phyloP scores from a whole-genome alignment of 1,140 invertebrate genomes.

The Anagrus nilaparvatae region DNA sequence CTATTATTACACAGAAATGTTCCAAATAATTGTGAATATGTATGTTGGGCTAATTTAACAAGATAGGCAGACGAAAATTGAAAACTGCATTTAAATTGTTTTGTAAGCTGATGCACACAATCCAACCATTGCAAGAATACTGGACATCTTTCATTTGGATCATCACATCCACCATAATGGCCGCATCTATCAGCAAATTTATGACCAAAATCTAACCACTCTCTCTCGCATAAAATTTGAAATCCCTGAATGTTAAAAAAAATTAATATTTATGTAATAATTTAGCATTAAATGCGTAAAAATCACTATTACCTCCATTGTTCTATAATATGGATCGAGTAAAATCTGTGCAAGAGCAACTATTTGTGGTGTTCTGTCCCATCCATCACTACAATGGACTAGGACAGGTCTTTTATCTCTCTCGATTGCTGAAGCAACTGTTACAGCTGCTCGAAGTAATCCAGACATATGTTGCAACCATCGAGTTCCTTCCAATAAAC shows the following conservation, averaged over 20 bases:
- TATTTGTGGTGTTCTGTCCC: slow-evolving; percentile 94
- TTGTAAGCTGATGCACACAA: slow-evolving; percentile 84
- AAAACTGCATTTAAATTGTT: slow-evolving; percentile 87
- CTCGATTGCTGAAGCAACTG: slow-evolving; percentile 70
- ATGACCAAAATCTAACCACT: slow-evolving; percentile 95
- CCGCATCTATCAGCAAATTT: slow-evolving; percentile 94
- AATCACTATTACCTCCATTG: slow-evolving; percentile 61
- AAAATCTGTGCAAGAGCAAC: slow-evolving; percentile 83
- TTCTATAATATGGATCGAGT: slow-evolving; percentile 88
- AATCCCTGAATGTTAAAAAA: slow-evolving; percentile 64
- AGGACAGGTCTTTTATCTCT: slow-evolving; percentile 79
- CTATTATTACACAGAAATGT: slow-evolving; percentile 91
- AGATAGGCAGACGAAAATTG: slow-evolving; percentile 90
- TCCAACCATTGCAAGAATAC: slow-evolving; percentile 98
- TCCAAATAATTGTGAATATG: slow-evolving; percentile 92
- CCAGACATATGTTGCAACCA: slow-evolving; percentile 86
- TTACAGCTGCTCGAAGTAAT: slow-evolving; percentile 67
- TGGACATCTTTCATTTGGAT: slow-evolving; percentile 86
- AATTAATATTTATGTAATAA: not conserved
- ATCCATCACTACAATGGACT: slow-evolving; percentile 94
- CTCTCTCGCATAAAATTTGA: slow-evolving; percentile 80
- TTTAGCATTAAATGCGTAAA: not conserved
- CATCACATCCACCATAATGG: slow-evolving; percentile 68
- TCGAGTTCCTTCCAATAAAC: slow-evolving; percentile 72
- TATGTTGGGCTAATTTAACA: slow-evolving; percentile 91